phyloP scores from a whole-genome alignment of 2,888 invertebrate species.

The Allolobophora icterica region DNA sequence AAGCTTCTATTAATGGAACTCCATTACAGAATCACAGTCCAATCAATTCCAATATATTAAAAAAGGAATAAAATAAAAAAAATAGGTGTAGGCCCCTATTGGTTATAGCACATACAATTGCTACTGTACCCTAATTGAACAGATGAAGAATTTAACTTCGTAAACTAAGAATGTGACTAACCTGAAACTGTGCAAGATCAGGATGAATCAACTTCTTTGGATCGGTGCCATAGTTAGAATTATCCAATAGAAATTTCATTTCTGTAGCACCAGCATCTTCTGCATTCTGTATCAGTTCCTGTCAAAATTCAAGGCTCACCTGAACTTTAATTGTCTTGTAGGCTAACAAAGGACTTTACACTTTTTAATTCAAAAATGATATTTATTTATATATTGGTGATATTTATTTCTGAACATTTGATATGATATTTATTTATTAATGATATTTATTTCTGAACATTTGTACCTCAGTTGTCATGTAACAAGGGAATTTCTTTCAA shows the following conservation, averaged over 20 bases:
- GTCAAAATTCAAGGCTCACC: slow-evolving; percentile 29
- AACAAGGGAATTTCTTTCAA: neutral
- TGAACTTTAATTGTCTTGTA: neutral
- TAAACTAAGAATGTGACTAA: neutral
- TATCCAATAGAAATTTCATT: slow-evolving; percentile 55
- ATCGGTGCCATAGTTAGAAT: slow-evolving; percentile 50
- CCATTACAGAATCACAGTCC: too few species aligned
- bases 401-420: too few species aligned
- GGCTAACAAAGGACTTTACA: too few species aligned
- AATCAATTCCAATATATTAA: too few species aligned
- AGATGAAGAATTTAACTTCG: too few species aligned
- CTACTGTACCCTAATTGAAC: too few species aligned
- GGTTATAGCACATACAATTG: too few species aligned
- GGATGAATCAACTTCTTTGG: slow-evolving; percentile 49
- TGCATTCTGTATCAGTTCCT: slow-evolving; percentile 59
- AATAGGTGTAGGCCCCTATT: too few species aligned
- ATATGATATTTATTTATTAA: neutral
- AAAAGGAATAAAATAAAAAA: too few species aligned
- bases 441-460: neutral
- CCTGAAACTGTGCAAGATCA: slow-evolving; percentile 40
- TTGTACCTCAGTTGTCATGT: neutral
- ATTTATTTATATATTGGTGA: too few species aligned
- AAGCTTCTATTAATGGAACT: too few species aligned
- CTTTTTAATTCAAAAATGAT: too few species aligned
- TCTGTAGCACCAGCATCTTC: slow-evolving; percentile 57